Evolutionary conservation across 2,113 vertebrate genomes (phyloP).

Genomic region (Menidia beryllina): DNA sequence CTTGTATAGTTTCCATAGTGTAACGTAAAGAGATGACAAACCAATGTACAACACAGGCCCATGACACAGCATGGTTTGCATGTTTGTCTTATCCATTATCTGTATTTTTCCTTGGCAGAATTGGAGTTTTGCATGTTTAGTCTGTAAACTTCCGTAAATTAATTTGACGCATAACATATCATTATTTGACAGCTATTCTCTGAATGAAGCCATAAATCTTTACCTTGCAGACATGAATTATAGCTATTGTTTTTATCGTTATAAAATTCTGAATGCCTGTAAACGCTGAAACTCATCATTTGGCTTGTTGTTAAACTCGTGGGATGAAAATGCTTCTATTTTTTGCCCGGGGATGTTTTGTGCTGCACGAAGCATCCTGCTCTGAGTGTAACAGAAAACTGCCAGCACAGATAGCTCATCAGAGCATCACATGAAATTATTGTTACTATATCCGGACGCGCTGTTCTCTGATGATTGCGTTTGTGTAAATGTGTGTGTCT

Average conservation of each 20-base stretch:
- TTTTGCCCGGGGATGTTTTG: constrained; percentile 4
- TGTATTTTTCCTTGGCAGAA: neutral
- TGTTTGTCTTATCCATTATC: neutral
- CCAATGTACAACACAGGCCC: too few species aligned
- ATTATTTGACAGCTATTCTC: too few species aligned
- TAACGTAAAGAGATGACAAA: neutral
- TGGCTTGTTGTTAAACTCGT: neutral
- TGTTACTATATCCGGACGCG: constrained; percentile 31
- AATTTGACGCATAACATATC: neutral
- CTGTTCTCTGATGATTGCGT: constrained; percentile 40
- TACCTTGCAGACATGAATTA: too few species aligned
- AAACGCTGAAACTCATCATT: neutral
- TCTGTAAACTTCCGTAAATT: neutral
- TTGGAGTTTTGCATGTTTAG: neutral
- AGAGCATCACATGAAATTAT: constrained; percentile 40
- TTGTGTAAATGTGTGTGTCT: constrained; percentile 16
- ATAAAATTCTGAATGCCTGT: neutral
- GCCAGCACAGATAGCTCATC: constrained; percentile 31
- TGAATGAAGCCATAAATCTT: too few species aligned
- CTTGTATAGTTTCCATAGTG: neutral
- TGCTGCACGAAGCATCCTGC: constrained; percentile 11
- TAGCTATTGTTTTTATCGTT: too few species aligned
- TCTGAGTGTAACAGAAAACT: constrained; percentile 16
- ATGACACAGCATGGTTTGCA: neutral
- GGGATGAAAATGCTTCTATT: neutral